phyloP scores from a whole-genome alignment of 2,888 invertebrate species.

The Netelia fuscicornis region DNA sequence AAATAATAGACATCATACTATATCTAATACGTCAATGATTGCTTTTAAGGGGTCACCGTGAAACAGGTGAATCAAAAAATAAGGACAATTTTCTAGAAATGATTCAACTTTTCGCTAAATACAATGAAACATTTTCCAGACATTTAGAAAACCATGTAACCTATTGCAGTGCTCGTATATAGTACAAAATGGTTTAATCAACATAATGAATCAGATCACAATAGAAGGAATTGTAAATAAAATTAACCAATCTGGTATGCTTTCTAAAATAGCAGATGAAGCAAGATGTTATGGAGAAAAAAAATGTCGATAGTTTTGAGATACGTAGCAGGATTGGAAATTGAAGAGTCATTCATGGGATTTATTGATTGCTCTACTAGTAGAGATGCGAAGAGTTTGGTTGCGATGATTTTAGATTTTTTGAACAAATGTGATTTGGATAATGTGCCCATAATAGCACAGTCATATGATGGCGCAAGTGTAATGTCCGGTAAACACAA shows the following conservation, averaged over 20 bases:
- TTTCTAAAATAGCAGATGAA: background rate
- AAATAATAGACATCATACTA: background rate
- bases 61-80: background rate
- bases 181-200: background rate
- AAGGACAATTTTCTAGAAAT: background rate
- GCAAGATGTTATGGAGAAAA: conserved; percentile 1
- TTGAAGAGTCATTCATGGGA: background rate
- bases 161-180: background rate
- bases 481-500: background rate
- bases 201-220: background rate
- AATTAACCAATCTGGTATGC: background rate
- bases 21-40: background rate
- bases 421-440: background rate
- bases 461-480: conserved; percentile 3
- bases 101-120: background rate
- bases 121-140: background rate
- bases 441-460: background rate
- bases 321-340: background rate
- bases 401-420: background rate
- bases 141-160: background rate
- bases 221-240: background rate
- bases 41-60: conserved; percentile 1
- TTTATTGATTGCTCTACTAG: conserved; percentile 7
- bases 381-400: background rate
- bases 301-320: background rate